Conservation (phyloP, 2,888 invertebrate genomes). For the Achlya flavicornis region DNA sequence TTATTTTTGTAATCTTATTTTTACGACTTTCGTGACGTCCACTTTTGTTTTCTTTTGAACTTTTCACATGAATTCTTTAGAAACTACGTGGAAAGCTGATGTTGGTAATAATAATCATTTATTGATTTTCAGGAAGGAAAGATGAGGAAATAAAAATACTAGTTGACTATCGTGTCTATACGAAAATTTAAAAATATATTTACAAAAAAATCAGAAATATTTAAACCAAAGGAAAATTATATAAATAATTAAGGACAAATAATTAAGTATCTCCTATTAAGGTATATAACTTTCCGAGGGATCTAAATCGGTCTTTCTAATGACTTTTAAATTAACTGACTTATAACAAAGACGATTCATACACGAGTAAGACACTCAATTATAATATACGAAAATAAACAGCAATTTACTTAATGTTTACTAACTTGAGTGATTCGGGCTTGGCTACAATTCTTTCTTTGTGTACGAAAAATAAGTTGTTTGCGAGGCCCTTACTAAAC, state of each 20-base stretch:
- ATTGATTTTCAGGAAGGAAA: too few relatives aligned
- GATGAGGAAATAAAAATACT: too few relatives aligned
- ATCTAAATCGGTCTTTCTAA: not conserved
- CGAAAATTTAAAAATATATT: too few relatives aligned
- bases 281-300: not conserved
- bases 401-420: not conserved
- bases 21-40: not conserved
- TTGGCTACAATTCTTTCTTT: not conserved
- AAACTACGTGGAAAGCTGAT: not conserved
- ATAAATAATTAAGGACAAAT: not conserved
- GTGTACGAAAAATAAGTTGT: not conserved
- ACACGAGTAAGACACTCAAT: not conserved
- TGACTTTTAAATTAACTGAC: not conserved
- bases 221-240: too few relatives aligned
- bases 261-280: not conserved
- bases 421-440: not conserved
- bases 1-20: not conserved
- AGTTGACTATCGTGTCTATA: too few relatives aligned
- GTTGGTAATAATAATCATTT: not conserved
- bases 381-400: not conserved
- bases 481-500: not conserved
- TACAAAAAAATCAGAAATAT: too few relatives aligned
- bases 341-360: not conserved
- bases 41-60: not conserved
- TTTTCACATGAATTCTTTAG: not conserved